Percentiles rank a stretch among this genome's conserved stretches.
These are phyloP conservation scores for Microcebus murinus DNA, from an alignment of 2,113 vertebrate genomes.

Conservation along the genomic window DNA sequence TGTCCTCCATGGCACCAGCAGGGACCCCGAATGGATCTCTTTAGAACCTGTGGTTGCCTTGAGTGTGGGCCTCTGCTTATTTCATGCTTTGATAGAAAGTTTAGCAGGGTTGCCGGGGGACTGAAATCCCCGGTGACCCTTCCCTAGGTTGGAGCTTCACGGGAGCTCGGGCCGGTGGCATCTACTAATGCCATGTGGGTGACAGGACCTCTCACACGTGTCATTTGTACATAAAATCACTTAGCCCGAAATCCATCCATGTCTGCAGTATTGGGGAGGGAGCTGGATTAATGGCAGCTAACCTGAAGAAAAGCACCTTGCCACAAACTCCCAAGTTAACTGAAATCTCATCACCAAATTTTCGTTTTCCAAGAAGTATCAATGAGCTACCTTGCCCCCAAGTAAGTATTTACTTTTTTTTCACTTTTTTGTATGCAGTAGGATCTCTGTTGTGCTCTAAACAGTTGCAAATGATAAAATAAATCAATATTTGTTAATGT, in stretches of 20 bases:
- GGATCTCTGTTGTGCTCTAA: slow-evolving; percentile 76
- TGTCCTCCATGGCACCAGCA: not conserved
- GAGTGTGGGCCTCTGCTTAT: slow-evolving; percentile 41
- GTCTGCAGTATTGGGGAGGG: not conserved
- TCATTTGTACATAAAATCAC: slow-evolving; percentile 53
- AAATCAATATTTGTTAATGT: slow-evolving; percentile 90
- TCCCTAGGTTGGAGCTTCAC: not conserved
- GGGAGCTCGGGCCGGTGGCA: not conserved
- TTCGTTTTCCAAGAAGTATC: slow-evolving; percentile 16
- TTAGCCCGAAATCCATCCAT: slow-evolving; percentile 29
- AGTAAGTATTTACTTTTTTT: slow-evolving; percentile 68
- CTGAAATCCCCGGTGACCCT: slow-evolving; percentile 21
- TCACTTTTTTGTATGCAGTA: slow-evolving; percentile 29
- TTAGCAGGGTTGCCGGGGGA: not conserved
- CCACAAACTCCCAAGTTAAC: not conserved
- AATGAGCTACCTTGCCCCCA: slow-evolving; percentile 40
- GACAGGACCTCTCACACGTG: not conserved
- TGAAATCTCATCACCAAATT: not conserved
- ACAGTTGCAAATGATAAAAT: slow-evolving; percentile 87
- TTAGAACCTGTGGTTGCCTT: not conserved
- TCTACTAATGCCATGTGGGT: not conserved
- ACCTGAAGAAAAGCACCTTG: slow-evolving; percentile 54
- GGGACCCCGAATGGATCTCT: not conserved
- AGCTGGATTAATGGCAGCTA: slow-evolving; percentile 15
- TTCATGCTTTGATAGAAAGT: slow-evolving; percentile 30